Evolutionary conservation across 2,113 vertebrate species (phyloP).

Genomic region (Gymnocephalus cernua): DNA sequence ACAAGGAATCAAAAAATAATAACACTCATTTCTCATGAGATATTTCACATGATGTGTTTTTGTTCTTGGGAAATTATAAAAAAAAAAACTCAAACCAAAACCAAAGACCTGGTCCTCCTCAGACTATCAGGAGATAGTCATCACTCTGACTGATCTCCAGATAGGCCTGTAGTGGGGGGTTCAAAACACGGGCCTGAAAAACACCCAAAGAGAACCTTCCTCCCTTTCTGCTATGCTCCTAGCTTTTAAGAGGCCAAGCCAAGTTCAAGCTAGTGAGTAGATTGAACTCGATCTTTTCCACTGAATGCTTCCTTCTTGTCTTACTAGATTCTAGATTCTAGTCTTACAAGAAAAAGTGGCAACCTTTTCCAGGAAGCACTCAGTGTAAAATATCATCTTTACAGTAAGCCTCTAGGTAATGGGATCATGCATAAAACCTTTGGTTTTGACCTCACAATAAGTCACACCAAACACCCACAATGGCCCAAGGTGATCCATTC

Average conservation of each 20-base stretch:
- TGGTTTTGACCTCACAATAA: neutral
- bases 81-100: conserved; percentile 1
- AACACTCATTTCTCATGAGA: neutral
- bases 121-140: neutral
- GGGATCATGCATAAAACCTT: neutral
- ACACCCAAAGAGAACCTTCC: no score
- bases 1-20: neutral
- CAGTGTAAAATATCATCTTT: neutral
- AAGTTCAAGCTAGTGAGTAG: neutral
- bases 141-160: no score
- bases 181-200: no score
- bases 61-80: neutral
- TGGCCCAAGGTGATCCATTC: neutral
- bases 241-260: neutral
- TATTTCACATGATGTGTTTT: neutral
- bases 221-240: no score
- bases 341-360: no score
- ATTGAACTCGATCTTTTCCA: no score
- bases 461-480: neutral
- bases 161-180: no score
- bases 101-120: neutral
- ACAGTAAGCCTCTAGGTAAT: neutral
- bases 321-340: no score
- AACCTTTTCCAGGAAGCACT: no score
- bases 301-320: no score